Conservation (phyloP, 2,113 vertebrate species). For the Verasper variegatus region DNA sequence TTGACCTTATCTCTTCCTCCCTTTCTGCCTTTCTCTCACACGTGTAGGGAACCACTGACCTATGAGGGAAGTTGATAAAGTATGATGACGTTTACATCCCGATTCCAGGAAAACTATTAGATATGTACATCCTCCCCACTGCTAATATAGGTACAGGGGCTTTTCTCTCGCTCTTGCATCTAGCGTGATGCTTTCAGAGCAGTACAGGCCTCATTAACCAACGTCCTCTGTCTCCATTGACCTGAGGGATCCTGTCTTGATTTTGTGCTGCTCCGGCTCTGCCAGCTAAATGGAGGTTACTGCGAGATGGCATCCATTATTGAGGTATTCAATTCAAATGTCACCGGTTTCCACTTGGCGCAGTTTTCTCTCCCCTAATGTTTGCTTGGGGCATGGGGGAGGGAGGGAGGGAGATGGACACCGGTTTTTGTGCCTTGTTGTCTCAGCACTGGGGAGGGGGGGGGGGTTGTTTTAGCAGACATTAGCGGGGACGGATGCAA, state of each 20-base stretch:
- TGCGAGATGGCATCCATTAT: conserved; percentile 80
- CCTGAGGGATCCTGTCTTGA: conserved; percentile 72
- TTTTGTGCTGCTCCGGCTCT: conserved; percentile 64
- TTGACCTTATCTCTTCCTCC: conserved; percentile 55
- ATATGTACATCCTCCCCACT: conserved; percentile 25
- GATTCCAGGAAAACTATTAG: conserved; percentile 23
- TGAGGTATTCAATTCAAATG: conserved; percentile 83
- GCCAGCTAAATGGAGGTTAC: conserved; percentile 83
- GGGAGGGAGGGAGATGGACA: not conserved
- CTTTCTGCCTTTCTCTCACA: conserved; percentile 18
- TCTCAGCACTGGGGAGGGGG: conserved; percentile 49
- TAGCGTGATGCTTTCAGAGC: conserved; percentile 55
- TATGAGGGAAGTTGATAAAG: conserved; percentile 30
- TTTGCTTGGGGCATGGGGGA: conserved; percentile 62
- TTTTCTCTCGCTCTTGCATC: conserved; percentile 44
- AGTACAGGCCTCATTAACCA: conserved; percentile 74
- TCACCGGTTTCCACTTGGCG: conserved; percentile 81
- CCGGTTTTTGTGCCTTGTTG: conserved; percentile 54
- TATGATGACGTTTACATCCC: conserved; percentile 21
- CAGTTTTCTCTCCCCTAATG: conserved; percentile 73
- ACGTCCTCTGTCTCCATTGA: conserved; percentile 77
- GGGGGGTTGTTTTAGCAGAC: conserved; percentile 61
- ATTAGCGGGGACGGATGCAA: conserved; percentile 72
- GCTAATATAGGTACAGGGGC: conserved; percentile 43
- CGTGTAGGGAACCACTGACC: conserved; percentile 40